phyloP scores from a whole-genome alignment of 1,140 invertebrate genomes.

The Brachionus sp. region DNA sequence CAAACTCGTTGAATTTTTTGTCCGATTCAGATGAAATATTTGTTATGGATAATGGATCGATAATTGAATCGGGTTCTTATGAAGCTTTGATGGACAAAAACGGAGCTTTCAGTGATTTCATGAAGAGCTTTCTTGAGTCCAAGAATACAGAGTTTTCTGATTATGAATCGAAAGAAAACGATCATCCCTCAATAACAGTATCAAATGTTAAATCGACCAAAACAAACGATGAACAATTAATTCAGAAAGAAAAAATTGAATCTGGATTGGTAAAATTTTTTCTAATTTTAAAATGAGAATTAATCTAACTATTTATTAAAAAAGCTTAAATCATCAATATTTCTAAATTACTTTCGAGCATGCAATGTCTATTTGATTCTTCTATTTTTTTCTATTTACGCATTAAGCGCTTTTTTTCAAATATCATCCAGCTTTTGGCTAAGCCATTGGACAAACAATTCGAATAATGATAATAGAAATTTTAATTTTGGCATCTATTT shows the following conservation, averaged over 20 bases:
- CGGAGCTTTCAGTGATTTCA: neutral
- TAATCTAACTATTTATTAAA: neutral
- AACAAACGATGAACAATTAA: neutral
- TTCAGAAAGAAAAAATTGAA: slow-evolving; percentile 20
- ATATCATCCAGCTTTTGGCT: slow-evolving; percentile 34
- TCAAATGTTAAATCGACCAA: neutral
- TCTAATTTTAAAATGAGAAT: neutral
- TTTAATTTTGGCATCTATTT: slow-evolving; percentile 31
- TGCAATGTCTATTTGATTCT: neutral
- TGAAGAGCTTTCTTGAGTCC: neutral
- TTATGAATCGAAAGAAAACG: neutral
- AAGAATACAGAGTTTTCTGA: neutral
- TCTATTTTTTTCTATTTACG: neutral
- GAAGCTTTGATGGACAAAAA: slow-evolving; percentile 22
- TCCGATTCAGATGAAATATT: slow-evolving; percentile 38
- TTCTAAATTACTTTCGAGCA: slow-evolving; percentile 21
- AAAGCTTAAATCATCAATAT: slow-evolving; percentile 21
- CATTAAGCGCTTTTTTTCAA: neutral
- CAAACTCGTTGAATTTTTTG: slow-evolving; percentile 35
- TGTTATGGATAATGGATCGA: slow-evolving; percentile 16
- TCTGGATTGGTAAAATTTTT: neutral
- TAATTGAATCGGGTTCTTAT: slow-evolving; percentile 41
- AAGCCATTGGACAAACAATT: neutral
- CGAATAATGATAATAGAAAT: neutral
- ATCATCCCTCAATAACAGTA: neutral